phyloP scores from a whole-genome alignment of 1,140 invertebrate genomes.

The Drosophila sturtevanti region DNA sequence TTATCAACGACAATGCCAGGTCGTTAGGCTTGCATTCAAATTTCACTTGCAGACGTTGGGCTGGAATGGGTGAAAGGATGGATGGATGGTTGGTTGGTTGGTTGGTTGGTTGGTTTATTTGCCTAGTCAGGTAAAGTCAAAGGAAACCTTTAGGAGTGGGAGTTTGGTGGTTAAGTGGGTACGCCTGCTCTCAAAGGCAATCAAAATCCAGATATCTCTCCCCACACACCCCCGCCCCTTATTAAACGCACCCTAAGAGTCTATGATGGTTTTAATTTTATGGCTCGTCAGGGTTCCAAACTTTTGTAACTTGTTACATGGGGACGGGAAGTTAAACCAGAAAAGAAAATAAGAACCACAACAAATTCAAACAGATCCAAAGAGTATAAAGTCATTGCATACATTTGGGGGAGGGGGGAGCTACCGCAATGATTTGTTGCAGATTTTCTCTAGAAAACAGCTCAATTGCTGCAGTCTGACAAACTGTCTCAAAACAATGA shows the following conservation, averaged over 20 bases:
- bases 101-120: not conserved
- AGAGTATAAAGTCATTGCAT: conserved; percentile 12
- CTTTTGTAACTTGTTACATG: conserved; percentile 57
- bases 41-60: conserved; percentile 54
- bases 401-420: conserved; percentile 38
- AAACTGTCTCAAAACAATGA: not conserved
- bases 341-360: conserved; percentile 49
- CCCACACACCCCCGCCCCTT: not conserved
- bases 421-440: conserved; percentile 68
- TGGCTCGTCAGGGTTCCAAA: conserved; percentile 72
- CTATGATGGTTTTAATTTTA: conserved; percentile 71
- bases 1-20: conserved; percentile 78
- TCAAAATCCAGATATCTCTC: not conserved
- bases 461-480: conserved; percentile 54
- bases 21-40: conserved; percentile 78
- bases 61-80: conserved; percentile 2
- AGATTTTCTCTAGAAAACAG: conserved; percentile 49
- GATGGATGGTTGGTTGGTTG: not conserved
- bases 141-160: conserved; percentile 19
- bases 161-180: conserved; percentile 29
- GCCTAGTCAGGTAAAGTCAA: conserved; percentile 35
- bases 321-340: conserved; percentile 30
- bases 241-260: conserved; percentile 60
- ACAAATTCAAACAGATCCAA: conserved; percentile 20
- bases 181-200: conserved; percentile 47